Evolutionary conservation across 2,113 vertebrate species (phyloP), one percentile per base, ranked within the genome.

Genomic region (Collichthys lucidus): DNA sequence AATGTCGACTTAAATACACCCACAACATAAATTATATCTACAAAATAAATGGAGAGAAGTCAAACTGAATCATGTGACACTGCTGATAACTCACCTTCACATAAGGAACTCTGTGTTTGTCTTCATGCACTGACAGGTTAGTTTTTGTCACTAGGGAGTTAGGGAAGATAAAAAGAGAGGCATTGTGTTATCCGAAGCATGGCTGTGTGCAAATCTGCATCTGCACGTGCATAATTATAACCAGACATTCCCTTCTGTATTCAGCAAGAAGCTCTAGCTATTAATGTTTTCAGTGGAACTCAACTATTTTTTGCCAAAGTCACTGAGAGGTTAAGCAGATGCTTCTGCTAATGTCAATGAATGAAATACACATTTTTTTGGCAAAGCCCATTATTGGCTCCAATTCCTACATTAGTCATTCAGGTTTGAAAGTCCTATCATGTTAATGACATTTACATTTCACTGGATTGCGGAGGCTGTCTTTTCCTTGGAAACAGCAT

Each of bases 91-190:
- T 96, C 89, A 98, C 97, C 97, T 98, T 99, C 84, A 99, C 97
- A 60, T 96, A 97, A 8, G 97, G 97, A n/a, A 99, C 97, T 26
- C 97, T 96, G 93, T 99, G 93, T 95, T 97, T 98, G 91, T 98
- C 97, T 93, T 98, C 97, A 0, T 99, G 97, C 82, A 98, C 97
- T 3, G 97, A 96, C 57, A 98, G 93, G 84, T 97, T 99, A 79
- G 96, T 99, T 94, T 99, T 99, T 73, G 97, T 97, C 92, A 99
- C 97, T 98, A 77, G 26, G 68, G 24, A 42, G 55, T 72, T 17
- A 88, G n/a, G 49, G 29, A 60, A 73, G 52, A 69, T 5, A 44
- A 40, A 26, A 40, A 67, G 29, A 87, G 50, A 87, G 77, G 84
- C 83, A 85, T n/a, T 19, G 40, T 63, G 31, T 84, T 68, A 77